Conservation (phyloP, 2,113 vertebrate genomes). For the Leptobrachium leishanense region DNA sequence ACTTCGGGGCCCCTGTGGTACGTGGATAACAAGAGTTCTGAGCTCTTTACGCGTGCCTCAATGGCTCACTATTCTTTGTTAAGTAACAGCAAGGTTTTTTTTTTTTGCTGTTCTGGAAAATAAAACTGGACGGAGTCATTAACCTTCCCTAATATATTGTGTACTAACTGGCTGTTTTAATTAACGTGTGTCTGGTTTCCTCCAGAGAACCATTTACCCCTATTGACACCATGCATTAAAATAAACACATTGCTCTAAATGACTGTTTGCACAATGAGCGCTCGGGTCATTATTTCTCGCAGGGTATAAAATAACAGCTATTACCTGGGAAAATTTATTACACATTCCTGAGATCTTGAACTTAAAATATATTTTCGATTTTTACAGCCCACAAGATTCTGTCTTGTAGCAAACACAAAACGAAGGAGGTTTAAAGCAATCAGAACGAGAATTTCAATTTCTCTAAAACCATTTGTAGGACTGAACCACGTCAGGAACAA, state of each 20-base stretch:
- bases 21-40: too few relatives aligned
- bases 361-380: neutral
- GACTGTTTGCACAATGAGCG: neutral
- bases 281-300: neutral
- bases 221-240: neutral
- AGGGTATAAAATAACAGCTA: neutral
- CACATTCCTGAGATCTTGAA: neutral
- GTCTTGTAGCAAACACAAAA: neutral
- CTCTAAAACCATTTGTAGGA: neutral
- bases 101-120: too few relatives aligned
- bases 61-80: too few relatives aligned
- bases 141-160: constrained; percentile 6
- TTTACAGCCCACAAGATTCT: neutral
- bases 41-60: too few relatives aligned
- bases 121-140: neutral
- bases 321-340: neutral
- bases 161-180: neutral
- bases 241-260: constrained; percentile 4
- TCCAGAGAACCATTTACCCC: constrained; percentile 5
- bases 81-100: too few relatives aligned
- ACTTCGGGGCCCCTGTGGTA: too few relatives aligned
- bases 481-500: neutral
- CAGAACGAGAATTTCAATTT: neutral
- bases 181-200: neutral
- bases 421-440: neutral